Evolutionary conservation across 2,113 vertebrate species (phyloP).

Genomic region (Micromys minutus): DNA sequence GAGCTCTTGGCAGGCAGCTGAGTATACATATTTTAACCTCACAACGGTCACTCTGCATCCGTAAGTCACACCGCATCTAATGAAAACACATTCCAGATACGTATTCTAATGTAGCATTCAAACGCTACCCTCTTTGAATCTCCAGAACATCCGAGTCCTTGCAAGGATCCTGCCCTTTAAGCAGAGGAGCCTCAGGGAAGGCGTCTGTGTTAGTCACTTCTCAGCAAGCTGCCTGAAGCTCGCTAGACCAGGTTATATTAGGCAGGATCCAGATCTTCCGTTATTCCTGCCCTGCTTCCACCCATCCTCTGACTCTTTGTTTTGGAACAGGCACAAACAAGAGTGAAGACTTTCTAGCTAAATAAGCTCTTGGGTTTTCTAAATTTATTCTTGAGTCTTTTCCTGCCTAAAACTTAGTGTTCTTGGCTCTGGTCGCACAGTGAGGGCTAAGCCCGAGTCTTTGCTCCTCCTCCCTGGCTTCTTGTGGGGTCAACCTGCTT

Average conservation of each 20-base stretch:
- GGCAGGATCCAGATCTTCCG: neutral
- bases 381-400: slow-evolving; percentile 7
- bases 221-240: neutral
- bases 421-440: neutral
- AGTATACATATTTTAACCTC: neutral
- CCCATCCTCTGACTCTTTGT: neutral
- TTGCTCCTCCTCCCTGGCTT: neutral
- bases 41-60: neutral
- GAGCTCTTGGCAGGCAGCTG: neutral
- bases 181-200: neutral
- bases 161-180: neutral
- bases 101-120: neutral
- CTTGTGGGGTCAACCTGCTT: neutral
- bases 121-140: neutral
- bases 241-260: neutral
- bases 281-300: neutral
- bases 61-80: neutral
- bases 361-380: neutral
- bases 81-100: neutral
- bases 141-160: neutral
- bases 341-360: neutral
- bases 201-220: neutral
- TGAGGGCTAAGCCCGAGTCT: neutral
- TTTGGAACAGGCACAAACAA: neutral
- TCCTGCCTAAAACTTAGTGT: neutral